Evolutionary conservation across 2,113 vertebrate genomes (phyloP), one percentile per base, ranked within the genome.

Genomic region (Scolopax mira): DNA sequence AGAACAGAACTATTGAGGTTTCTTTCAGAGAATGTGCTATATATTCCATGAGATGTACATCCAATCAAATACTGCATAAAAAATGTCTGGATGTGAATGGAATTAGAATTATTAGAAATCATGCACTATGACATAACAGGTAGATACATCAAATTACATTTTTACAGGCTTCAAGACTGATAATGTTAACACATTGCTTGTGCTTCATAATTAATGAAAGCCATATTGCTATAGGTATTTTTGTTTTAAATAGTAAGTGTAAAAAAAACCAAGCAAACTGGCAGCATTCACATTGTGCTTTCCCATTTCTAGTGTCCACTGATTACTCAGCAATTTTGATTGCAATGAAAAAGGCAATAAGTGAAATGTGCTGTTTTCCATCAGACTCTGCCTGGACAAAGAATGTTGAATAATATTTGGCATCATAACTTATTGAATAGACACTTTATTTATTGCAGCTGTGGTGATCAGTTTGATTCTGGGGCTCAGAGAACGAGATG

Each of bases 371-470:
- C 91, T 97, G 95, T 89, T 97, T 96, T 97, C 88, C 89, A 96
- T 97, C 95, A 98, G 80, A 78, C n/a, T 77, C 61, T 93, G 88
- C 88, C 85, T 96, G 89, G 79, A 75, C 93, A 97, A 97, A 97
- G 92, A 97, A 97, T 96, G 92, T 78, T 85, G 91, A 97, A 96
- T 95, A 96, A 96, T 96, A 97, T 94, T 96, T 98, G 94, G 91
- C 93, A 97, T 94, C 65, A 79, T 88, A 97, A 91, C 44, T 64
- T 91, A 95, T 62, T 93, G 94, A 97, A 94, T 46, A 96, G 90
- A 94, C 90, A 95, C 60, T 98, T 98, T 98, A 98, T 98, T 96
- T 97, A 96, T 94, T 97, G 81, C 97, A 98, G 96, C 97, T 98
- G 97, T 97, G 80, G 71, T 90, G 88, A 97, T 96, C 94, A 83